Percentiles rank a stretch among this genome's conserved stretches.
Conservation (phyloP, 2,797 vertebrate species). For the Cossypha heuglini region DNA sequence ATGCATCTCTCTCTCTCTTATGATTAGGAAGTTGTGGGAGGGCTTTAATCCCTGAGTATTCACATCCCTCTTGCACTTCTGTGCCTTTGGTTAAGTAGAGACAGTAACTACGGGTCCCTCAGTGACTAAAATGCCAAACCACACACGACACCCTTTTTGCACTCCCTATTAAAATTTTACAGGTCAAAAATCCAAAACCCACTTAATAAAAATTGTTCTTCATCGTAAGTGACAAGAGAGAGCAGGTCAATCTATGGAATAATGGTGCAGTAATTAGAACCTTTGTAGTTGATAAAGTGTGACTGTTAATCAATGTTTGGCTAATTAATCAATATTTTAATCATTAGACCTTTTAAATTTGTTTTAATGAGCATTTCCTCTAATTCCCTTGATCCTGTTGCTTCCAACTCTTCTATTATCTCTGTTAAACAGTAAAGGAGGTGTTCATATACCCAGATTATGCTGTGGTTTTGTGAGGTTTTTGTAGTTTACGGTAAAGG, state of each 20-base stretch:
- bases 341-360: conserved; percentile 95
- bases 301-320: conserved; percentile 98
- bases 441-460: conserved; percentile 51
- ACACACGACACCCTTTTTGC: conserved; percentile 85
- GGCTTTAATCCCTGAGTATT: conserved; percentile 78
- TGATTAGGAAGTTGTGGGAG: background rate
- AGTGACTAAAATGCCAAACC: conserved; percentile 93
- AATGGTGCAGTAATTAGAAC: conserved; percentile 93
- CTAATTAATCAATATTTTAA: conserved; percentile 99
- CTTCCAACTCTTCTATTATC: conserved; percentile 80
- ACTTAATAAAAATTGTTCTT: conserved; percentile 97
- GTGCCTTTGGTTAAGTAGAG: conserved; percentile 91
- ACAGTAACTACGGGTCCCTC: conserved; percentile 88
- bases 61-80: conserved; percentile 78
- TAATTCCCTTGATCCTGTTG: conserved; percentile 88
- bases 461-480: background rate
- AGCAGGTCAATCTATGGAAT: conserved; percentile 90
- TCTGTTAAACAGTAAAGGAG: conserved; percentile 82
- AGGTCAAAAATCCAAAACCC: conserved; percentile 99
- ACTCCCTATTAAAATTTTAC: conserved; percentile 99
- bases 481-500: background rate
- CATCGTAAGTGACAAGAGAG: conserved; percentile 92
- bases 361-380: conserved; percentile 92
- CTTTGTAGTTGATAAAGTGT: conserved; percentile 95
- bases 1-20: background rate